Evolutionary conservation across 2,113 vertebrate species (phyloP).

Genomic region (Prionailurus bengalensis): DNA sequence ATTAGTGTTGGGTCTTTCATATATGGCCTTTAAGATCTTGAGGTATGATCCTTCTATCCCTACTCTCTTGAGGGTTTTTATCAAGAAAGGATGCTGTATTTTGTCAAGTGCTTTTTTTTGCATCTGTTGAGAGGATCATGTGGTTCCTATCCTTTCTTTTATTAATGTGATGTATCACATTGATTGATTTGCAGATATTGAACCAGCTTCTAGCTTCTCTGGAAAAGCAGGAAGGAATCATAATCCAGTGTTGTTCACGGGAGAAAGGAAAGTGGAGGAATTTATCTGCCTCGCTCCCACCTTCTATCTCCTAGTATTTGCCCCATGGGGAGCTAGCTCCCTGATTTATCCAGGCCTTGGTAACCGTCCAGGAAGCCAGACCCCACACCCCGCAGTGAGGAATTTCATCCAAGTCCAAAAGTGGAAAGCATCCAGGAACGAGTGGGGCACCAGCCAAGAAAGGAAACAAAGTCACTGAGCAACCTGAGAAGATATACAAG

Average conservation of each 20-base stretch:
- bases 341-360: neutral
- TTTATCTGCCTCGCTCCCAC: neutral
- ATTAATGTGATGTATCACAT: no score
- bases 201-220: neutral
- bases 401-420: neutral
- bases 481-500: neutral
- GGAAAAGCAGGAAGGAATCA: neutral
- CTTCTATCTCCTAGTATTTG: neutral
- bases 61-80: no score
- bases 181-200: no score
- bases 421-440: neutral
- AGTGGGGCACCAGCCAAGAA: no score
- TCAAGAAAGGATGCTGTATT: no score
- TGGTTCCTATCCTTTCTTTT: no score
- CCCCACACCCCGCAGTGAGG: neutral
- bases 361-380: neutral
- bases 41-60: no score
- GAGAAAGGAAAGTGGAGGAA: neutral
- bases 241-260: neutral
- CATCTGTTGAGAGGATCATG: no score
- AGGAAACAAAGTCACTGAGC: neutral
- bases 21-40: no score
- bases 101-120: no score
- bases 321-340: neutral
- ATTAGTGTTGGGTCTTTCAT: no score